A percentile compares a stretch with the other conserved stretches of the same genome.
Evolutionary conservation across 2,797 vertebrate species (phyloP).

Genomic region (Takifugu ocellatus): DNA sequence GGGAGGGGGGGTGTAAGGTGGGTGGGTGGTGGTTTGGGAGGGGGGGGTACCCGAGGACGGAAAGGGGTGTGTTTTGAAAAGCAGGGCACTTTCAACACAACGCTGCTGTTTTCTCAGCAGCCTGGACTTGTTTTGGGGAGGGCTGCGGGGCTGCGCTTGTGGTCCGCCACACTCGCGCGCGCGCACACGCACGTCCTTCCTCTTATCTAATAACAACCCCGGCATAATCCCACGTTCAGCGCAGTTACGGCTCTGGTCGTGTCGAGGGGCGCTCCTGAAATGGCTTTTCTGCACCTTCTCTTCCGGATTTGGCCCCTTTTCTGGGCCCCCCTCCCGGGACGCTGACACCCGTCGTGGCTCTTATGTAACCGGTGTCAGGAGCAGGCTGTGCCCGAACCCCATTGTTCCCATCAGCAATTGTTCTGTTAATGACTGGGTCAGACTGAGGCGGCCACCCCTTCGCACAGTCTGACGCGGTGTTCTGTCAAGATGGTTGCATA

Average conservation of each 20-base stretch:
- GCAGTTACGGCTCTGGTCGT: no score
- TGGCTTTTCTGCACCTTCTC: slow-evolving; percentile 6
- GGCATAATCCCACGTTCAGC: neutral
- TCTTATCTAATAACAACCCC: slow-evolving; percentile 5
- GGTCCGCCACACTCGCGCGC: slow-evolving; percentile 12
- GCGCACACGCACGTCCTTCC: neutral
- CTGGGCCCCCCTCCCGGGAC: no score
- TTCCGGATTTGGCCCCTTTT: slow-evolving; percentile 12
- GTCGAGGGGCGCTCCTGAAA: neutral
- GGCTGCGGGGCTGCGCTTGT: neutral
- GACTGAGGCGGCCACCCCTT: slow-evolving; percentile 21
- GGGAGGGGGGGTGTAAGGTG: neutral
- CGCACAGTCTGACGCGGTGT: slow-evolving; percentile 36
- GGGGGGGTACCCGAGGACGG: neutral
- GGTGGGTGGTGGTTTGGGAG: neutral
- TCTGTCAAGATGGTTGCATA: slow-evolving; percentile 47
- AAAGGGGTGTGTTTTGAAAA: no score
- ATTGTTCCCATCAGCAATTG: slow-evolving; percentile 42
- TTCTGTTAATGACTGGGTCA: slow-evolving; percentile 41
- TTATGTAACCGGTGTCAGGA: slow-evolving; percentile 48
- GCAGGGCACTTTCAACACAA: no score
- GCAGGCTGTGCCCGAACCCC: slow-evolving; percentile 29
- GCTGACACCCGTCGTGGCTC: slow-evolving; percentile 19
- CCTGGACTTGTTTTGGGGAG: slow-evolving; percentile 12
- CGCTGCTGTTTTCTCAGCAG: slow-evolving; percentile 29